Evolutionary conservation across 2,888 invertebrate genomes (phyloP).

Genomic region (Eupithecia insigniata): DNA sequence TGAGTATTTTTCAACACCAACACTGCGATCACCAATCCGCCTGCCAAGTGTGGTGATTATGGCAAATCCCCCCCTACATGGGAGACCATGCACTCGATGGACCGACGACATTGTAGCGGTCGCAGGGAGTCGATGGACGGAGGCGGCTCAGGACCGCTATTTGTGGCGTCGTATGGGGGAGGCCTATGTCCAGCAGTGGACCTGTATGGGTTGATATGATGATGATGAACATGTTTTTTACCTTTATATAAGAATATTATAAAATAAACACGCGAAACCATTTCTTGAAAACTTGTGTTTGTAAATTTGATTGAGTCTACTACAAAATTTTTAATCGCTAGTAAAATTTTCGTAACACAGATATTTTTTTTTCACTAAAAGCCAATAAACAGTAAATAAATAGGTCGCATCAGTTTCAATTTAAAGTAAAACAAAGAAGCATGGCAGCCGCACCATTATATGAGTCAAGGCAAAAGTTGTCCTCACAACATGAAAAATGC

Average conservation of each 20-base stretch:
- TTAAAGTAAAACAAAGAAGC: slow-evolving; percentile 17
- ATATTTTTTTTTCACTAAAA: background rate
- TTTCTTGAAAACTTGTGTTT: background rate
- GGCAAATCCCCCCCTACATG: no score
- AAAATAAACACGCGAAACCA: background rate
- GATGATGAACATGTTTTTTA: no score
- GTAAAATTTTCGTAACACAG: background rate
- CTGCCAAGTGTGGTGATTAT: no score
- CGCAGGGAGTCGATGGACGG: no score
- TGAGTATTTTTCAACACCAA: no score
- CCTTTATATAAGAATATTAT: background rate
- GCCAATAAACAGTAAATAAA: background rate
- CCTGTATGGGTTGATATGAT: no score
- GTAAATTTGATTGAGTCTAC: background rate
- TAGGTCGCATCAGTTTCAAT: slow-evolving; percentile 8
- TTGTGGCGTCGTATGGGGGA: no score
- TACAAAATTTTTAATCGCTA: background rate
- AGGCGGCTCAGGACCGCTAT: no score
- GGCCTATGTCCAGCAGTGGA: no score
- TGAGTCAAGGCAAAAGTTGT: slow-evolving; percentile 67
- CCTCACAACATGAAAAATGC: slow-evolving; percentile 80
- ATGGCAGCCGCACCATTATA: slow-evolving; percentile 47
- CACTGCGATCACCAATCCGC: no score
- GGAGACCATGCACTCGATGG: no score
- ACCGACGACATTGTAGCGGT: no score